These are phyloP conservation scores for Indicator maculatus DNA, from an alignment of 2,113 vertebrate genomes.

Conservation along the genomic window DNA sequence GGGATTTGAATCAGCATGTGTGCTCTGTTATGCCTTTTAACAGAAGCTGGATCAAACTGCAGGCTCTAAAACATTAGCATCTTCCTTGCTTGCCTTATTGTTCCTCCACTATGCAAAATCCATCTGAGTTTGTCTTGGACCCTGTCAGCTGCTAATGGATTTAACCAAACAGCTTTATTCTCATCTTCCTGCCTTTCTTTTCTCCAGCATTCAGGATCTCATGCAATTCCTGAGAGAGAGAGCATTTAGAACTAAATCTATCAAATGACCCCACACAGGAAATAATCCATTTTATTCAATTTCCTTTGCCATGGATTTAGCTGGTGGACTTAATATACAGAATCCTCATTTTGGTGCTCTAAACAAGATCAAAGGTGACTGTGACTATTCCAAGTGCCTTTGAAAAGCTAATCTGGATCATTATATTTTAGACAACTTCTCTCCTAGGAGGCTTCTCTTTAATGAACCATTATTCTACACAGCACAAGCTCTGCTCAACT, in stretches of 20 bases:
- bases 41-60: not conserved
- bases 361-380: conserved; percentile 66
- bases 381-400: conserved; percentile 26
- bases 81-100: not conserved
- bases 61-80: not conserved
- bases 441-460: conserved; percentile 39
- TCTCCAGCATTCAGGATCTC: not conserved
- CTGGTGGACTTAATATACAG: conserved; percentile 3
- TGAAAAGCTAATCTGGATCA: conserved; percentile 62
- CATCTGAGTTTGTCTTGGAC: not conserved
- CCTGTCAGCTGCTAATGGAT: not conserved
- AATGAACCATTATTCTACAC: conserved; percentile 46
- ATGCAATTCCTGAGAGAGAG: not conserved
- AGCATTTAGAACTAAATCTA: conserved; percentile 22
- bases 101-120: not conserved
- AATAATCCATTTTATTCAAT: conserved; percentile 50
- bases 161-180: not conserved
- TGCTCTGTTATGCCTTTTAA: not conserved
- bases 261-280: conserved; percentile 31
- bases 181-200: not conserved
- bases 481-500: not conserved
- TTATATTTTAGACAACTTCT: conserved; percentile 33
- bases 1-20: not conserved
- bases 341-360: conserved; percentile 32
- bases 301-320: conserved; percentile 14